Evolutionary conservation across 1,140 invertebrate species (phyloP).

Genomic region (Conus ventricosus): DNA sequence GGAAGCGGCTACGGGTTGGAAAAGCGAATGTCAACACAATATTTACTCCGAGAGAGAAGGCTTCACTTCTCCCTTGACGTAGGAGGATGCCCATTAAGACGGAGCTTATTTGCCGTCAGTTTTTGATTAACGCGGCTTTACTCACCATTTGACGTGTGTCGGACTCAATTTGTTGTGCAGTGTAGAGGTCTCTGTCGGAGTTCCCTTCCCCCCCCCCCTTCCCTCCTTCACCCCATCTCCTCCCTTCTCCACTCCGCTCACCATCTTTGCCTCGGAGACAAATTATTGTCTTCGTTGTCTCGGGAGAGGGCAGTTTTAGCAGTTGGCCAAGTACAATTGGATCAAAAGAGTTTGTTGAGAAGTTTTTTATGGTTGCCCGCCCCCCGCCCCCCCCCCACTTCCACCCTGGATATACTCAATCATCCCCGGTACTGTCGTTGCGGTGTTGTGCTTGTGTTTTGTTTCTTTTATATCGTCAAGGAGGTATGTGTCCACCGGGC

Average conservation of each 20-base stretch:
- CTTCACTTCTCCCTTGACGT: conserved; percentile 32
- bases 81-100: conserved; percentile 25
- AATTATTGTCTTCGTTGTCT: not conserved
- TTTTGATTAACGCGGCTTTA: conserved; percentile 10
- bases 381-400: not conserved
- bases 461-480: not conserved
- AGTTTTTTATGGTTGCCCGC: not conserved
- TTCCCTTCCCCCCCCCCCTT: not conserved
- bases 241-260: not conserved
- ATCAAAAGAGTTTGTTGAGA: conserved; percentile 8
- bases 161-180: conserved; percentile 6
- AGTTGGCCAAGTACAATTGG: conserved; percentile 6
- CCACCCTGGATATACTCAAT: not conserved
- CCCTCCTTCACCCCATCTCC: not conserved
- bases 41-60: conserved; percentile 24
- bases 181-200: not conserved
- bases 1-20: conserved; percentile 35
- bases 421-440: not conserved
- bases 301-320: not conserved
- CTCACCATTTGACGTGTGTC: conserved; percentile 22
- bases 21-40: conserved; percentile 41
- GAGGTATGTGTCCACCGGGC: no score
- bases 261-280: not conserved
- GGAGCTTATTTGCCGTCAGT: conserved; percentile 30
- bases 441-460: not conserved